Conservation (phyloP, 64 coral and sea anemone species). For the Actinia tenebrosa region DNA sequence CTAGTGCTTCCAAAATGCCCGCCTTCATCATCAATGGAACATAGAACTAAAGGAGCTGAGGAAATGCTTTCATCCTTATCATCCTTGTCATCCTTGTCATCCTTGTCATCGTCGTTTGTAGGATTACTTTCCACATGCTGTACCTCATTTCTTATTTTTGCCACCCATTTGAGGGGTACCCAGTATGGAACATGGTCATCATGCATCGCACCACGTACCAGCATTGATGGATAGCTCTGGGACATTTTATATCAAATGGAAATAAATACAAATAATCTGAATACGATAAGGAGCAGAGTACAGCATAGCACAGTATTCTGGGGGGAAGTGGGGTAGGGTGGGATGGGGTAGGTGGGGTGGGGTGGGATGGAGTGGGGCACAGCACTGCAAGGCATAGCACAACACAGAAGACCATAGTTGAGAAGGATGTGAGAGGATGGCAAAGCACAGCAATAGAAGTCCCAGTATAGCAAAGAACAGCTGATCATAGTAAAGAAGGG, state of each 20-base stretch:
- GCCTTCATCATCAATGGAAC: slow-evolving; percentile 29
- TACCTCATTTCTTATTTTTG: slow-evolving; percentile 56
- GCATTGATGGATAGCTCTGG: slow-evolving; percentile 75
- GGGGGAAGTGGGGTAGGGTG: too few relatives aligned
- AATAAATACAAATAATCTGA: neutral
- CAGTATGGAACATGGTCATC: slow-evolving; percentile 91
- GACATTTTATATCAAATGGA: neutral
- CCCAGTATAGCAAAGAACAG: too few relatives aligned
- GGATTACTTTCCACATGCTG: neutral
- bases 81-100: neutral
- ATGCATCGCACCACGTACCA: slow-evolving; percentile 62
- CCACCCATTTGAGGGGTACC: slow-evolving; percentile 83
- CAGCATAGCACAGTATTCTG: neutral
- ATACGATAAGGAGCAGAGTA: neutral
- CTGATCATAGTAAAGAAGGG: too few relatives aligned
- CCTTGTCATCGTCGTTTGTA: neutral
- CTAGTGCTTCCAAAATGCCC: slow-evolving; percentile 36
- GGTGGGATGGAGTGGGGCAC: too few relatives aligned
- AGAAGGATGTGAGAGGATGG: too few relatives aligned
- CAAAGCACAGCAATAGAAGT: too few relatives aligned
- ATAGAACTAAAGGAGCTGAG: slow-evolving; percentile 23
- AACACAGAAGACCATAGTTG: too few relatives aligned
- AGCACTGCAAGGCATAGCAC: too few relatives aligned
- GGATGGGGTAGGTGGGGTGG: too few relatives aligned
- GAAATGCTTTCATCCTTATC: neutral